These are phyloP conservation scores for Tenthredo distinguenda DNA, from an alignment of 2,888 invertebrate genomes.

Conservation along the genomic window DNA sequence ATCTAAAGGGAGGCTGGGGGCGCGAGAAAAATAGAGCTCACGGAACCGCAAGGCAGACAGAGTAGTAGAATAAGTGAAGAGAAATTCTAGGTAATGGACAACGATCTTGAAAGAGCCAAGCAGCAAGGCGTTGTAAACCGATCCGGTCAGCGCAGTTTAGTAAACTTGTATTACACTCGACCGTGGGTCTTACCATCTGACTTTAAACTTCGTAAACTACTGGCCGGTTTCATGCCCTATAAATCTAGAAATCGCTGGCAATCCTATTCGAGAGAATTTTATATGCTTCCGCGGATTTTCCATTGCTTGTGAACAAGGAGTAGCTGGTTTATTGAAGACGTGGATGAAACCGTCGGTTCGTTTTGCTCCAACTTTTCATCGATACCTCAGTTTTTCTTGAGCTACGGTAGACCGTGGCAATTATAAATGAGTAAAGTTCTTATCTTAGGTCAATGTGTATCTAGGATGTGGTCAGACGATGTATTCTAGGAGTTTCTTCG, in stretches of 20 bases:
- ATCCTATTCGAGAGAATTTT: neutral
- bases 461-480: neutral
- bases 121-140: conserved; percentile 26
- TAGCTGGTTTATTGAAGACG: neutral
- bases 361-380: neutral
- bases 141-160: conserved; percentile 23
- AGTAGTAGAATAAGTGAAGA: neutral
- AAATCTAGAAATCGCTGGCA: conserved; percentile 13
- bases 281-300: neutral
- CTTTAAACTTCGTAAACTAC: conserved; percentile 36
- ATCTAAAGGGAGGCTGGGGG: neutral
- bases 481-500: neutral
- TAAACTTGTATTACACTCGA: conserved; percentile 29
- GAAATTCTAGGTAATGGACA: conserved; percentile 28
- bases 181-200: conserved; percentile 26
- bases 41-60: neutral
- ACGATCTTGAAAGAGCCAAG: neutral
- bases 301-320: neutral
- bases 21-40: neutral
- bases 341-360: neutral
- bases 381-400: neutral
- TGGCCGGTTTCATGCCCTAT: conserved; percentile 28
- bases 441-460: neutral
- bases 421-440: neutral
- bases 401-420: neutral